A percentile compares a stretch with the other conserved stretches of the same genome.
These are phyloP conservation scores for Tachystola acroxantha DNA, from an alignment of 2,888 invertebrate genomes.

Conservation along the genomic window DNA sequence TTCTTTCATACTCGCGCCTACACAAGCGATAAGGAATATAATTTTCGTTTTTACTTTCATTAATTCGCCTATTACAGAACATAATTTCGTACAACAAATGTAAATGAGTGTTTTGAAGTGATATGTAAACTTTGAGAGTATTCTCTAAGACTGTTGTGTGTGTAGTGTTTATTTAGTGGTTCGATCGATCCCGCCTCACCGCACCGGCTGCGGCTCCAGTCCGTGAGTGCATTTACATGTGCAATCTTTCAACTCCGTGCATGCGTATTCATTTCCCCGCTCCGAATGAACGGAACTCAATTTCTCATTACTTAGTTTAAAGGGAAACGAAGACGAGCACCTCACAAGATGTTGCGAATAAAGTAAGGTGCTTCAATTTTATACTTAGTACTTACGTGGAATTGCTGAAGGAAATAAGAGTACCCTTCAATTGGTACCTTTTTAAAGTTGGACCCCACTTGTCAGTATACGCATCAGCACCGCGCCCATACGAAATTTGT, in stretches of 20 bases:
- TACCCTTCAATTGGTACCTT: too few relatives aligned
- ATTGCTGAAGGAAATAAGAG: not conserved
- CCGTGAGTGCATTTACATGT: conserved; percentile 45
- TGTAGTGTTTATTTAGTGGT: conserved; percentile 42
- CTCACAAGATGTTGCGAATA: conserved; percentile 8
- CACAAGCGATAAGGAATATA: not conserved
- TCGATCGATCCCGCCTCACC: conserved; percentile 56
- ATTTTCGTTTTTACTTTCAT: too few relatives aligned
- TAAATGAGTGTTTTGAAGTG: conserved; percentile 1
- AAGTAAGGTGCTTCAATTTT: not conserved
- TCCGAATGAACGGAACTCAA: conserved; percentile 7
- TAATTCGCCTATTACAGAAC: too few relatives aligned
- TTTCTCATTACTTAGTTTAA: conserved; percentile 6
- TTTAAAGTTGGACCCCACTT: too few relatives aligned
- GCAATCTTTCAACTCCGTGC: conserved; percentile 15
- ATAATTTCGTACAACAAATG: too few relatives aligned
- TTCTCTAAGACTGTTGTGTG: conserved; percentile 9
- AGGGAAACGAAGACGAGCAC: not conserved
- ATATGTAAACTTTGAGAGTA: conserved; percentile 10
- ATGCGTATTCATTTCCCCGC: conserved; percentile 8
- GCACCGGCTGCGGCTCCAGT: conserved; percentile 34
- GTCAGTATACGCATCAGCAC: too few relatives aligned
- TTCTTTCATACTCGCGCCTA: not conserved
- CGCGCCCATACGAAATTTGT: too few relatives aligned
- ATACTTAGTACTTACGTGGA: not conserved